Base-by-base conservation (phyloP, 2,888 invertebrate genomes). In the Monoplex corrugatus region DNA sequence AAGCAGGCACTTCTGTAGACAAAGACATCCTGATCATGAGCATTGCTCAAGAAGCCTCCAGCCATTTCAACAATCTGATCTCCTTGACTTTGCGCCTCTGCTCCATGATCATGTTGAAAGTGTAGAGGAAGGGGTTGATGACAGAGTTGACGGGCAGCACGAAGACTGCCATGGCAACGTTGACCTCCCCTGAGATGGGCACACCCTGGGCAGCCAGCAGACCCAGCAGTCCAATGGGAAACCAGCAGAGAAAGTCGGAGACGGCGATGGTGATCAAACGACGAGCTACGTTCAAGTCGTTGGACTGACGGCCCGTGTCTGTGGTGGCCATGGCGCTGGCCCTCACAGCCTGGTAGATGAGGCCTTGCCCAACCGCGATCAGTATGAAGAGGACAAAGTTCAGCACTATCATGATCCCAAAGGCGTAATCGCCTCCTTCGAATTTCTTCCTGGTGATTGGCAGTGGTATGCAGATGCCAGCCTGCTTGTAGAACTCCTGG, bases 101-200 rank as follows among this genome's bases (percentile, higher is more conserved):
- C 78, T 78, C 78, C 43, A 78, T 43, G 40, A 78, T 40, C 23
- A 78, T 23, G 78, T 78, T 78, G 43, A 78, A n/a, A 19, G 78
- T 78, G 78, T 78, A 78, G 78, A 78, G 78, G 78, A 78, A 78
- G 5, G 78, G 78, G 78, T 78, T 78, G 43, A 78, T 78, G 78
- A 78, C 78, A 13, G 78, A 78, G 78, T 78, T 78, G 78, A 78
- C 23, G 23, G 78, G 78, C 1, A 78, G 28, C 23, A 78, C 78
- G 3, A 78, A 43, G 78, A 78, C 43, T 40, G 78, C 78, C 78
- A 78, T 8, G 40, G 43, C 78, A 19, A 78, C 78, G 78, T 78
- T 78, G 19, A 78, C 78, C 78, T 78, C 78, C 19, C 78, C 78
- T 43, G 78, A 43, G 40, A 78, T 78, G 40, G 78, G 40, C 43